A percentile compares a stretch with the other conserved stretches of the same genome.
Conservation (phyloP, 2,797 vertebrate species). For the Lagodon rhomboides region DNA sequence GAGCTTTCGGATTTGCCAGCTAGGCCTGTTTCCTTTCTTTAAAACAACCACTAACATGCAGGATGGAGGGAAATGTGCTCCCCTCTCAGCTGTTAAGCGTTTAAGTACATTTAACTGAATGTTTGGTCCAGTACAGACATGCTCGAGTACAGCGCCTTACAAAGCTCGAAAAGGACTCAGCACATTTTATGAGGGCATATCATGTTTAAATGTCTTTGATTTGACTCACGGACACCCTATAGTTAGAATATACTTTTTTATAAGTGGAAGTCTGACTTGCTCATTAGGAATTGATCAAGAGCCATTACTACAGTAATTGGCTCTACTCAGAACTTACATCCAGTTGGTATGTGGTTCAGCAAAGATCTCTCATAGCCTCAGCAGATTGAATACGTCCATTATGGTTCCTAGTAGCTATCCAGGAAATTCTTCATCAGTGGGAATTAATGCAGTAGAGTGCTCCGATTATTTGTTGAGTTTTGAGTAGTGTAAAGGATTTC, state of each 20-base stretch:
- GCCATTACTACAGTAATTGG: neutral
- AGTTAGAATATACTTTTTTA: constrained; percentile 9
- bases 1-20: constrained; percentile 74
- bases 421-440: neutral
- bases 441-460: neutral
- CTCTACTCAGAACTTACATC: constrained; percentile 10
- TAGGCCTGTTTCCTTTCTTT: constrained; percentile 73
- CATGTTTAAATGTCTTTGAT: neutral
- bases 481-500: neutral
- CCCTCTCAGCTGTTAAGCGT: constrained; percentile 56
- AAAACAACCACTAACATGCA: constrained; percentile 73
- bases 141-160: constrained; percentile 24
- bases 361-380: neutral
- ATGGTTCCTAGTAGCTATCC: neutral
- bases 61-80: constrained; percentile 50
- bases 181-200: constrained; percentile 19
- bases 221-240: constrained; percentile 4
- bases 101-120: constrained; percentile 46
- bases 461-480: neutral
- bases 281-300: constrained; percentile 17
- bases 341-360: neutral
- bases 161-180: constrained; percentile 36
- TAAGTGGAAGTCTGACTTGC: neutral
- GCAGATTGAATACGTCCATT: neutral
- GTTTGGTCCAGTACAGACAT: constrained; percentile 22